Evolutionary conservation across 2,113 vertebrate species (phyloP).

Genomic region (Alethe castanea): DNA sequence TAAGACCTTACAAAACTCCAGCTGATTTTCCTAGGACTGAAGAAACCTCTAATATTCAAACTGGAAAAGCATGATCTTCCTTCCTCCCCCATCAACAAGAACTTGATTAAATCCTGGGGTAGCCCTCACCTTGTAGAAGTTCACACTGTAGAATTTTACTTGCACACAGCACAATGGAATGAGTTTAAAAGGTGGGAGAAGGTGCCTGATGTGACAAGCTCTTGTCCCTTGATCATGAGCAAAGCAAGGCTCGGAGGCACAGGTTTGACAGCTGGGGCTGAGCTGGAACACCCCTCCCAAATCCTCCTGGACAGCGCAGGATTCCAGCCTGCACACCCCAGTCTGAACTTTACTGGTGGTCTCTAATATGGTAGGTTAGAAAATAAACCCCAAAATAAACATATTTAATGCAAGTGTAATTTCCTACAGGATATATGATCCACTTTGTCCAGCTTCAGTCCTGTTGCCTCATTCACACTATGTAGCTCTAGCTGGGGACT

Average conservation of each 20-base stretch:
- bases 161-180: fast-evolving
- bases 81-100: background rate
- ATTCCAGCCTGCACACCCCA: background rate
- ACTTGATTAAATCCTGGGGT: background rate
- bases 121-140: background rate
- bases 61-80: background rate
- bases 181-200: background rate
- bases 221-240: fast-evolving
- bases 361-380: background rate
- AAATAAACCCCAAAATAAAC: background rate
- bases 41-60: background rate
- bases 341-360: background rate
- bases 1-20: background rate
- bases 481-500: fast-evolving
- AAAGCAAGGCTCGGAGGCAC: background rate
- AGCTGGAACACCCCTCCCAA: background rate
- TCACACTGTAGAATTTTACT: background rate
- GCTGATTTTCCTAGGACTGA: background rate
- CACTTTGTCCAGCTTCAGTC: background rate
- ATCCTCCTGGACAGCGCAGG: background rate
- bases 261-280: background rate
- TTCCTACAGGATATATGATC: background rate
- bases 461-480: background rate
- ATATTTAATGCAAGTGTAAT: background rate
- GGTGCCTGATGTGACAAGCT: background rate